A percentile compares a stretch with the other conserved stretches of the same genome.
Evolutionary conservation across 2,113 vertebrate genomes (phyloP).

Genomic region (Platichthys stellatus): DNA sequence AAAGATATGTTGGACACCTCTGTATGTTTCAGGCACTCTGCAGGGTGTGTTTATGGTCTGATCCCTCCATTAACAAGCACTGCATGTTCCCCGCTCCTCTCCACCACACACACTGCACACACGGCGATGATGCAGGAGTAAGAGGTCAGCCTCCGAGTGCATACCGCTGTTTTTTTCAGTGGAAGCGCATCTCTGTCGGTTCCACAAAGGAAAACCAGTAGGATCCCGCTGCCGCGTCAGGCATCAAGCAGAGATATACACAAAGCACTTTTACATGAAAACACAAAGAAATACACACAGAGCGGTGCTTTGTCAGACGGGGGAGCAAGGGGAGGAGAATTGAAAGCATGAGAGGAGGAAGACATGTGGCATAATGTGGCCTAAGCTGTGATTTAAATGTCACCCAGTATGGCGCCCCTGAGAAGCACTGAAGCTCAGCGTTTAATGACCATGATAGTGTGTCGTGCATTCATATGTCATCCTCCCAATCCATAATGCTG

Average conservation of each 20-base stretch:
- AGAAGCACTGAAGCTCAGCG: background rate
- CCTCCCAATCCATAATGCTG: background rate
- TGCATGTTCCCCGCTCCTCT: slow-evolving; percentile 33
- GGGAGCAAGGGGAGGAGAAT: background rate
- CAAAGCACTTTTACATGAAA: slow-evolving; percentile 17
- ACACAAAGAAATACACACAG: slow-evolving; percentile 3
- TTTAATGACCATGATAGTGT: slow-evolving; percentile 16
- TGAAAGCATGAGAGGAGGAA: background rate
- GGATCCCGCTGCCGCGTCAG: background rate
- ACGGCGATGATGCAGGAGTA: slow-evolving; percentile 39
- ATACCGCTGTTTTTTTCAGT: slow-evolving; percentile 33
- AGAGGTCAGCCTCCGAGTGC: slow-evolving; percentile 49
- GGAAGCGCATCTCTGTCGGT: slow-evolving; percentile 9
- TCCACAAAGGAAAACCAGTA: slow-evolving; percentile 18
- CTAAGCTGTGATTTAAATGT: slow-evolving; percentile 43
- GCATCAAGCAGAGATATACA: slow-evolving; percentile 12
- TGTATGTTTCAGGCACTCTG: slow-evolving; percentile 21
- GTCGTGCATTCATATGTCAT: slow-evolving; percentile 1
- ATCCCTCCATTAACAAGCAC: slow-evolving; percentile 52
- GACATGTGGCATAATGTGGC: slow-evolving; percentile 1
- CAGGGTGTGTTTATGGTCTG: slow-evolving; percentile 30
- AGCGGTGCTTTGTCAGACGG: slow-evolving; percentile 9
- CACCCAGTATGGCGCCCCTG: background rate
- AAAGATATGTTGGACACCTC: background rate
- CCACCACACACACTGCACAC: slow-evolving; percentile 10